phyloP scores from a whole-genome alignment of 2,888 invertebrate genomes.

The Abrostola tripartita region DNA sequence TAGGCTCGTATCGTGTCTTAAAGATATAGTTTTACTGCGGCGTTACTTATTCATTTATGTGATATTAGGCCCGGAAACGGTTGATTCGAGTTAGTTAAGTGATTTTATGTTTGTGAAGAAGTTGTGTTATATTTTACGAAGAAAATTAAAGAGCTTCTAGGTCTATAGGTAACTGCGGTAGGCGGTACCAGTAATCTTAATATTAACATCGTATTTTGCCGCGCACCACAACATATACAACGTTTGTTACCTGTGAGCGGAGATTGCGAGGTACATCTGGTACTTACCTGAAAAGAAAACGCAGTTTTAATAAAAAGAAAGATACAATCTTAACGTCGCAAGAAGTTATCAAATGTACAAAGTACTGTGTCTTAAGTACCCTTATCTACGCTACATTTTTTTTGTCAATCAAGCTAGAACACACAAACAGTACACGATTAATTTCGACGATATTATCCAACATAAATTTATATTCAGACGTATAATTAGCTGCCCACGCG shows the following conservation, averaged over 20 bases:
- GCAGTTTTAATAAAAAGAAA: constrained; percentile 33
- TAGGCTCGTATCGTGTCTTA: constrained; percentile 43
- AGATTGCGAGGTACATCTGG: constrained; percentile 18
- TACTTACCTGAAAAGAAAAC: constrained; percentile 71
- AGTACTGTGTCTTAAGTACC: constrained; percentile 13
- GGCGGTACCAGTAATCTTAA: constrained; percentile 9
- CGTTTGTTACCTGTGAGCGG: constrained; percentile 15
- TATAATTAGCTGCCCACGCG: constrained; percentile 84
- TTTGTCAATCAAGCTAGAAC: constrained; percentile 55
- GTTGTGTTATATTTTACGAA: constrained; percentile 4
- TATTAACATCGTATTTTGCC: constrained; percentile 24
- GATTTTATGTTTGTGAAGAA: constrained; percentile 16
- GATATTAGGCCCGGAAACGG: constrained; percentile 25
- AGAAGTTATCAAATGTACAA: constrained; percentile 22
- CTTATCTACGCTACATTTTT: constrained; percentile 41
- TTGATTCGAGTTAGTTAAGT: constrained; percentile 22
- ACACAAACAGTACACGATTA: constrained; percentile 65
- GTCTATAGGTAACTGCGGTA: constrained; percentile 2
- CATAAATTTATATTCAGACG: constrained; percentile 76
- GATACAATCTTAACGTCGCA: constrained; percentile 32
- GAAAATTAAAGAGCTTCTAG: constrained; percentile 5
- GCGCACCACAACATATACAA: constrained; percentile 17
- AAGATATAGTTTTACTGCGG: constrained; percentile 49
- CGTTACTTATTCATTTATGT: constrained; percentile 43
- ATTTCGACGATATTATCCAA: constrained; percentile 71